Evolutionary conservation across 1,140 invertebrate species (phyloP).

Genomic region (Zophobas morio): DNA sequence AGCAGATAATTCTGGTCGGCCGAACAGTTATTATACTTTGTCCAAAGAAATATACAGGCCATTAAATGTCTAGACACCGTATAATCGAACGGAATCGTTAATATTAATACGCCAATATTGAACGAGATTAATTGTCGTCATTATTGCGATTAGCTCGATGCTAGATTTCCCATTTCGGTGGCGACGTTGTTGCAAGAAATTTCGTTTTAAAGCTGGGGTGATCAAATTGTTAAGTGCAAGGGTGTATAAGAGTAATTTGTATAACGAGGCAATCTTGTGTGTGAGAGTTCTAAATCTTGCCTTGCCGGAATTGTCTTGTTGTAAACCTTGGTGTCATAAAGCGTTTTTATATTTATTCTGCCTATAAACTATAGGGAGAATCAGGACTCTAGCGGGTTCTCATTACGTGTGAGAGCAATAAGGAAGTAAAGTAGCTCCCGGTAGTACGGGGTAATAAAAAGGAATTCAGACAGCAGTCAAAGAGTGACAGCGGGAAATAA

Average conservation of each 20-base stretch:
- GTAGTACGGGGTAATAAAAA: slow-evolving; percentile 24
- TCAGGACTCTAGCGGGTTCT: slow-evolving; percentile 15
- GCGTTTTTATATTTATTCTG: slow-evolving; percentile 37
- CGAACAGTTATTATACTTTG: background rate
- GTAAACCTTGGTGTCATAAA: slow-evolving; percentile 33
- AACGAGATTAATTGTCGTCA: background rate
- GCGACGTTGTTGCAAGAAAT: slow-evolving; percentile 2
- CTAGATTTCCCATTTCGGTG: slow-evolving; percentile 4
- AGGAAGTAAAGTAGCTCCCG: slow-evolving; percentile 30
- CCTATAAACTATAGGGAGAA: slow-evolving; percentile 31
- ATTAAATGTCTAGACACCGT: slow-evolving; percentile 18
- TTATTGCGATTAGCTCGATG: background rate
- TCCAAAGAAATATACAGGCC: background rate
- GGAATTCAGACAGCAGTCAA: slow-evolving; percentile 14
- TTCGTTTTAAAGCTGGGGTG: slow-evolving; percentile 25
- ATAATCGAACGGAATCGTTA: background rate
- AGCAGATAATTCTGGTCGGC: background rate
- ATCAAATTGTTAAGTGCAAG: slow-evolving; percentile 23
- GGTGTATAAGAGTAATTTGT: slow-evolving; percentile 28
- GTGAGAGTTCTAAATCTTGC: slow-evolving; percentile 27
- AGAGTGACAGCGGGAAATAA: slow-evolving; percentile 42
- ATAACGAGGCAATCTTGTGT: slow-evolving; percentile 38
- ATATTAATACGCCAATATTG: slow-evolving; percentile 14
- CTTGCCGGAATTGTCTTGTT: slow-evolving; percentile 10
- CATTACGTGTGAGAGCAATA: slow-evolving; percentile 35